Evolutionary conservation across 2,888 invertebrate genomes (phyloP).

Genomic region (Ariolimax columbianus): DNA sequence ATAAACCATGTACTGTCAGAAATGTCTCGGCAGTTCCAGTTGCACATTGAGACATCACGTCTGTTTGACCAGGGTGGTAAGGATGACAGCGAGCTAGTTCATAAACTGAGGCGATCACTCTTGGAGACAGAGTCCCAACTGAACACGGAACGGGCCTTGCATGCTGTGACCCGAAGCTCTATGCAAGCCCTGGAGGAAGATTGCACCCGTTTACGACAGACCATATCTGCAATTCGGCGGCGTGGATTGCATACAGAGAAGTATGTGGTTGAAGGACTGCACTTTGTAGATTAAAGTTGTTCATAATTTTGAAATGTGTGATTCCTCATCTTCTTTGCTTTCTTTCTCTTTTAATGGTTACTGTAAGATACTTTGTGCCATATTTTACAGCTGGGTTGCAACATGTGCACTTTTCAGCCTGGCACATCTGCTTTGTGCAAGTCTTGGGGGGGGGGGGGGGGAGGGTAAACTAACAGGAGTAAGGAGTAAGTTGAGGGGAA

Average conservation of each 20-base stretch:
- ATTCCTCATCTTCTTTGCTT: no score
- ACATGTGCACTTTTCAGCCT: no score
- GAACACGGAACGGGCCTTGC: constrained; percentile 73
- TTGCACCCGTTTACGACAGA: constrained; percentile 68
- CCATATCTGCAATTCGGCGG: constrained; percentile 62
- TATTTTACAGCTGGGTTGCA: no score
- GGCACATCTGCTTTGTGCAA: no score
- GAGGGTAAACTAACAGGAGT: no score
- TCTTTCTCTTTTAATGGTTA: no score
- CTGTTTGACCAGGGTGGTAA: constrained; percentile 53
- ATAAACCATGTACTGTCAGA: constrained; percentile 72
- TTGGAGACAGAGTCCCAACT: constrained; percentile 68
- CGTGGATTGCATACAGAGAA: constrained; percentile 62
- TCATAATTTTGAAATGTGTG: no score
- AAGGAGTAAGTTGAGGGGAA: no score
- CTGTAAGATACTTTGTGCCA: no score
- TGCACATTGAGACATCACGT: constrained; percentile 65
- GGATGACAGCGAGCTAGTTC: constrained; percentile 58
- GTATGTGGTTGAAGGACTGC: no score
- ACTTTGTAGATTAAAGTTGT: no score
- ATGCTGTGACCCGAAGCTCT: constrained; percentile 72
- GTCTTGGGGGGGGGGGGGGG: no score
- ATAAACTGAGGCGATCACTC: constrained; percentile 64
- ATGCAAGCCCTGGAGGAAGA: constrained; percentile 73
- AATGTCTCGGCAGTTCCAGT: constrained; percentile 67